A percentile compares a stretch with the other conserved stretches of the same genome.
phyloP scores from a whole-genome alignment of 1,140 invertebrate species.

The Stegodyphus mimosarum region DNA sequence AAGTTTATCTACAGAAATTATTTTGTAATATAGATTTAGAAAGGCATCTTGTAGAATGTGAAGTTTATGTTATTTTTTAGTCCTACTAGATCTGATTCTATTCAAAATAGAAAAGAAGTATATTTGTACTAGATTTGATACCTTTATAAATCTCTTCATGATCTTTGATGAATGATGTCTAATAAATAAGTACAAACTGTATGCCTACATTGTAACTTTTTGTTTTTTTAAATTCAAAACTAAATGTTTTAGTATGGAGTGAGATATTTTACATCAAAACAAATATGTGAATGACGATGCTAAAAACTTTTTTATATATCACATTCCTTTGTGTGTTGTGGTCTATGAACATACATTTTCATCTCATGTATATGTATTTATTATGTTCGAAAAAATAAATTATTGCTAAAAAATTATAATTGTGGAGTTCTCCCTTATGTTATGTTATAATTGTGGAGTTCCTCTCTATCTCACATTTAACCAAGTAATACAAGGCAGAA shows the following conservation, averaged over 20 bases:
- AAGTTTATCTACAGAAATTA: background rate
- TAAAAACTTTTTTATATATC: conserved; percentile 28
- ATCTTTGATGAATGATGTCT: conserved; percentile 16
- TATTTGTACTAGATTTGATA: conserved; percentile 56
- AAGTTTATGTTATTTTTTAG: background rate
- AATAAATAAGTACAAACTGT: conserved; percentile 46
- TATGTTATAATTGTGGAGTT: background rate
- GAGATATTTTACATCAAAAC: conserved; percentile 31
- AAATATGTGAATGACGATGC: conserved; percentile 29
- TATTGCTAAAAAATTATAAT: conserved; percentile 37
- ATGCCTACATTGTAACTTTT: background rate
- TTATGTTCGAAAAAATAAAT: conserved; percentile 25
- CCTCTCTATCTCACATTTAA: too few relatives aligned
- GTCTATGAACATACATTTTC: conserved; percentile 25
- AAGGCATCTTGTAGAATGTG: background rate
- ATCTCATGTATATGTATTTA: conserved; percentile 41
- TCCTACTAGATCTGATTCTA: conserved; percentile 7
- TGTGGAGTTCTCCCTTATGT: background rate
- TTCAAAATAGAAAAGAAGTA: conserved; percentile 13
- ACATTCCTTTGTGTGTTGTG: conserved; percentile 51
- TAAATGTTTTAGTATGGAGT: conserved; percentile 36
- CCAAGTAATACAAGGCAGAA: too few relatives aligned
- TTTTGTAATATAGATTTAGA: background rate
- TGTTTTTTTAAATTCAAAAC: background rate
- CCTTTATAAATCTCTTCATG: conserved; percentile 30